Percentiles rank a stretch among this genome's conserved stretches.
Evolutionary conservation across 2,888 invertebrate species (phyloP).

Genomic region (Spodoptera exigua): DNA sequence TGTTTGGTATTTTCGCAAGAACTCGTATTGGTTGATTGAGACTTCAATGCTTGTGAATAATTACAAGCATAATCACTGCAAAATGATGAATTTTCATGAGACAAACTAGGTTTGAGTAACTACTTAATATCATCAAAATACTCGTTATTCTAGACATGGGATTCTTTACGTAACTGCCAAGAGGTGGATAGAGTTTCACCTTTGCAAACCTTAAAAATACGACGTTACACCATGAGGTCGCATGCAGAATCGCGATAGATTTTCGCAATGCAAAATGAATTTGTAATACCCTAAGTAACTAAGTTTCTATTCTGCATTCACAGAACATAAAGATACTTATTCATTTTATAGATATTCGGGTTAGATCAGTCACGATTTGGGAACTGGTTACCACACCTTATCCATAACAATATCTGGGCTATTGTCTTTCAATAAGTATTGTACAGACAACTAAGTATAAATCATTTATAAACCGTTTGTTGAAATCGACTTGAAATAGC

Average conservation of each 20-base stretch:
- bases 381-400: slow-evolving; percentile 40
- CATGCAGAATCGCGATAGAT: not conserved
- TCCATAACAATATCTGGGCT: slow-evolving; percentile 28
- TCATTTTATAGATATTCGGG: slow-evolving; percentile 39
- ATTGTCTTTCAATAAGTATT: slow-evolving; percentile 43
- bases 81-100: not conserved
- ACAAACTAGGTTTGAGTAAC: not conserved
- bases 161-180: no score
- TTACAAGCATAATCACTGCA: slow-evolving; percentile 1
- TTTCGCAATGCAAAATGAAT: slow-evolving; percentile 23
- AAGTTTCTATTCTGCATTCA: slow-evolving; percentile 16
- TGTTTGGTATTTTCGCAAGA: slow-evolving; percentile 47
- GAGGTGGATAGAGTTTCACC: no score
- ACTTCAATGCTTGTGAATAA: slow-evolving; percentile 27
- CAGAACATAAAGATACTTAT: slow-evolving; percentile 2
- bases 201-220: no score
- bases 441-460: slow-evolving; percentile 32
- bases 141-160: no score
- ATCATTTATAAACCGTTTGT: slow-evolving; percentile 38
- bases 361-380: slow-evolving; percentile 42
- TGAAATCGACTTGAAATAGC: slow-evolving; percentile 16
- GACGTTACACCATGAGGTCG: not conserved
- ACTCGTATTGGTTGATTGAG: slow-evolving; percentile 32
- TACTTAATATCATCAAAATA: no score
- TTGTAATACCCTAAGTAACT: slow-evolving; percentile 7